Percentiles rank a stretch among this genome's conserved stretches.
These are phyloP conservation scores for Tiaroga cobitis DNA, from an alignment of 2,797 vertebrate genomes.

Conservation along the genomic window DNA sequence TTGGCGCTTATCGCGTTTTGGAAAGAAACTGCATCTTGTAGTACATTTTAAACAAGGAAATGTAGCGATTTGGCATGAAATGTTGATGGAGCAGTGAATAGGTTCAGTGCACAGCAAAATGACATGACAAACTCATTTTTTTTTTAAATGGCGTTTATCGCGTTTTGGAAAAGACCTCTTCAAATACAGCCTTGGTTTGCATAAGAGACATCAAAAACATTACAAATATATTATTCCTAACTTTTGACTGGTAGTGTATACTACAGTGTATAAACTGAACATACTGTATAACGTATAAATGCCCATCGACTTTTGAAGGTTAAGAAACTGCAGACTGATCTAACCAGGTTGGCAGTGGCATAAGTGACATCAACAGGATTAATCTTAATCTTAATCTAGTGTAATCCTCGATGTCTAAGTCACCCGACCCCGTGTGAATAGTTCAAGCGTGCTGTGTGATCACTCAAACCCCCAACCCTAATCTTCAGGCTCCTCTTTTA, in stretches of 20 bases:
- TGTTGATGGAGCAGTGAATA: no score
- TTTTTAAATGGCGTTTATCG: no score
- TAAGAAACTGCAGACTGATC: neutral
- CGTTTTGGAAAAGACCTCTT: no score
- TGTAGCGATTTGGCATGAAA: no score
- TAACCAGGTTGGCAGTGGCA: constrained; percentile 34
- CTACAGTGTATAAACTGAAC: neutral
- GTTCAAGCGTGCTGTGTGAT: constrained; percentile 13
- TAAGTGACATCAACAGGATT: constrained; percentile 69
- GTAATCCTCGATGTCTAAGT: constrained; percentile 74
- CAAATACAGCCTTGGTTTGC: neutral
- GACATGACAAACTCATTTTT: no score
- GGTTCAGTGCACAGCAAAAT: no score
- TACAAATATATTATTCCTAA: neutral
- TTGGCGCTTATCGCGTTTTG: no score
- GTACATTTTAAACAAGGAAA: no score
- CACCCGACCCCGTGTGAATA: constrained; percentile 56
- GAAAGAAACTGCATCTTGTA: no score
- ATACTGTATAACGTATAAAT: neutral
- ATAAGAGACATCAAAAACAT: neutral
- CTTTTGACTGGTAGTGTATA: neutral
- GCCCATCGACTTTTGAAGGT: neutral
- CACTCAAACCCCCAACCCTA: neutral
- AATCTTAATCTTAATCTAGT: constrained; percentile 77
- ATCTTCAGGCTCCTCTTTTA: neutral